phyloP scores from a whole-genome alignment of 1,140 invertebrate genomes.

The Anoplolepis gracilipes region DNA sequence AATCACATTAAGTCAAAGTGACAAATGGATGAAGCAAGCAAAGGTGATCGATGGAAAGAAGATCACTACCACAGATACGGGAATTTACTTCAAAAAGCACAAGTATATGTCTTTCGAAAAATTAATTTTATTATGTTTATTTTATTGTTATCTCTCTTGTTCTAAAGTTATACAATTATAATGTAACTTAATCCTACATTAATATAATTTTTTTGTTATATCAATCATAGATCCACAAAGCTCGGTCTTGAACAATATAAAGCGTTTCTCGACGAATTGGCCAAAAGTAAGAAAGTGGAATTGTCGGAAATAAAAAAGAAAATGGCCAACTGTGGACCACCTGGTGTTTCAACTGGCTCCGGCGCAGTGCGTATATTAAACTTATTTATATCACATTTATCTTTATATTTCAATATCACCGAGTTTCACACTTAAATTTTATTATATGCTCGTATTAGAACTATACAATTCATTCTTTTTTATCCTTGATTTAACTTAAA shows the following conservation, averaged over 20 bases:
- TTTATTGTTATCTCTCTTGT: background rate
- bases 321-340: conserved; percentile 91
- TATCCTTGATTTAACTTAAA: too few relatives aligned
- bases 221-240: conserved; percentile 86
- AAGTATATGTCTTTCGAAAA: conserved; percentile 87
- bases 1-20: conserved; percentile 95
- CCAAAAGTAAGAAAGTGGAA: conserved; percentile 93
- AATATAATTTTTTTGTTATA: conserved; percentile 18
- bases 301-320: conserved; percentile 91
- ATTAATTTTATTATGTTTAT: background rate
- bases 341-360: conserved; percentile 86
- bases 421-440: too few relatives aligned
- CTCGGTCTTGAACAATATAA: conserved; percentile 91
- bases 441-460: too few relatives aligned
- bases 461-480: too few relatives aligned
- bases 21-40: conserved; percentile 98
- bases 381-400: background rate
- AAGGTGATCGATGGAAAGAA: conserved; percentile 96
- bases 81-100: conserved; percentile 95
- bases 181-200: background rate
- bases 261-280: conserved; percentile 93
- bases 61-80: conserved; percentile 95
- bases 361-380: conserved; percentile 81
- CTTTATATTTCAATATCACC: background rate
- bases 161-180: background rate